Base-by-base conservation (phyloP, 1,140 invertebrate species). In the Temnothorax nylanderi region DNA sequence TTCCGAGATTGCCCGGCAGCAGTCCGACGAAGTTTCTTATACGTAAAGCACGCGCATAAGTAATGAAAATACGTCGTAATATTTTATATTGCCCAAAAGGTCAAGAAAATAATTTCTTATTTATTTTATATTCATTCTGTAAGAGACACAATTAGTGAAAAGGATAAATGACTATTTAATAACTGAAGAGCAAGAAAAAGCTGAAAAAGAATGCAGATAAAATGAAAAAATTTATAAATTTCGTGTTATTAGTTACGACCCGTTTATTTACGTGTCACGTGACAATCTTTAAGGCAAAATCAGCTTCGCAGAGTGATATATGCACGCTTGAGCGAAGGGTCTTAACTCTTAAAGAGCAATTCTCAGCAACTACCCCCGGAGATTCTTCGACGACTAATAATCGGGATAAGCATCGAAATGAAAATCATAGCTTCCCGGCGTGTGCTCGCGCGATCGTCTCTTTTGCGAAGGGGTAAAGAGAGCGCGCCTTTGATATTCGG, bases 401-500 rank as follows among this genome's bases (percentile, higher is more conserved):
- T 0, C 26, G 80, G 6, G 69, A 60, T 62, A 74, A 84, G 41
- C 13, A n/a, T 49, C 41, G 54, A 49, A 37, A 60, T 47, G 71
- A 74, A 84, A 84, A 34, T 65, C 60, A 77, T 44, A 41, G 6
- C 49, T 44, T 85, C 8, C 16, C 44, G 37, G n/a, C n/a, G 67
- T 32, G 67, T n/a, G 18, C 32, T 74, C 69, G 21, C 47, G 47
- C 21, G 44, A 44, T 21, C 41, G 47, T 87, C 56, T 81, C n/a
- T 65, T 47, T n/a, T 3, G 65, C n/a, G 1, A 58, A 60, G 71
- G 56, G 78, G 21, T 77, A 13, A 51, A 64, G 56, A 34, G 56
- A 34, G 69, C 67, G 41, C 34, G 74, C 10, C 77, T 87, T 89
- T 89, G 85, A 89, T 78, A 90, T 87, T 60, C 77, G 56, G 47